Evolutionary conservation across 2,888 invertebrate genomes (phyloP).

Genomic region (Pimpla rufipes): DNA sequence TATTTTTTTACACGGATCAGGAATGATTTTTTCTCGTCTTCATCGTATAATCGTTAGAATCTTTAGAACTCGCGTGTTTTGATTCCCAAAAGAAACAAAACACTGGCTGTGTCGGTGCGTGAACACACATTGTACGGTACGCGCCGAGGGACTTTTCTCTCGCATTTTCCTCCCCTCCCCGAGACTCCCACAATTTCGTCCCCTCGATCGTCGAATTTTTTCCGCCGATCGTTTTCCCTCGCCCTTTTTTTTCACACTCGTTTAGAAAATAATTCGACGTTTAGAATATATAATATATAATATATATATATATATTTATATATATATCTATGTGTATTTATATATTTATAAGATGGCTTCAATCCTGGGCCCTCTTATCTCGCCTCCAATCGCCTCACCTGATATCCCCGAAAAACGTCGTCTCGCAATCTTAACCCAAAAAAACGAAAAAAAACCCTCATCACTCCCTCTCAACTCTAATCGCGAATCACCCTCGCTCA

Average conservation of each 20-base stretch:
- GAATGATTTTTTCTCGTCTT: conserved; percentile 63
- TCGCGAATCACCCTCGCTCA: background rate
- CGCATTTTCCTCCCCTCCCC: background rate
- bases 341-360: conserved; percentile 67
- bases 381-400: conserved; percentile 48
- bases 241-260: conserved; percentile 32
- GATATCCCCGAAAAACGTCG: conserved; percentile 56
- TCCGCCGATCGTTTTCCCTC: conserved; percentile 14
- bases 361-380: conserved; percentile 53
- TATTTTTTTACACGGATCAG: conserved; percentile 59
- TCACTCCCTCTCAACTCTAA: background rate
- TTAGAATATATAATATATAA: conserved; percentile 63
- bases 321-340: conserved; percentile 60
- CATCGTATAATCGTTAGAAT: conserved; percentile 51
- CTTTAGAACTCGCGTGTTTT: conserved; percentile 29
- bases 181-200: background rate
- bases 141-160: conserved; percentile 13
- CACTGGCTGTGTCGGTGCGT: conserved; percentile 29
- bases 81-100: conserved; percentile 15
- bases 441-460: background rate
- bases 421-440: background rate
- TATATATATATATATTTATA: conserved; percentile 54
- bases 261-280: conserved; percentile 69
- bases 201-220: conserved; percentile 11
- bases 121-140: conserved; percentile 23